phyloP scores from a whole-genome alignment of 2,113 vertebrate species.

The Lethenteron reissneri region DNA sequence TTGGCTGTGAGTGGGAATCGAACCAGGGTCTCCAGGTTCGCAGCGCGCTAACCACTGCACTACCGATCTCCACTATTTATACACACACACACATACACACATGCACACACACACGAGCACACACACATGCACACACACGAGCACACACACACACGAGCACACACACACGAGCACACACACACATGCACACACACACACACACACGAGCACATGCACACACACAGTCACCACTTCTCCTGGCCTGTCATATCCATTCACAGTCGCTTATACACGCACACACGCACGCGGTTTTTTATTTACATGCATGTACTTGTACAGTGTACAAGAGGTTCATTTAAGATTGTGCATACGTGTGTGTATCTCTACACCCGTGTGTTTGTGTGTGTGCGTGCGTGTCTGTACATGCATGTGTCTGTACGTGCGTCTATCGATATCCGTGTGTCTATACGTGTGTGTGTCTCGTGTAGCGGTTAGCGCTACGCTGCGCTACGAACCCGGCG shows the following conservation, averaged over 20 bases:
- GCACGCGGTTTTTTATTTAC: background rate
- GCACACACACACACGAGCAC: background rate
- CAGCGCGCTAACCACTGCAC: too few relatives aligned
- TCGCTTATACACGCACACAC: background rate
- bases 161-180: background rate
- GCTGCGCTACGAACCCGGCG: too few relatives aligned
- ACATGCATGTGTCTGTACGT: too few relatives aligned
- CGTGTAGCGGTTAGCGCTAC: too few relatives aligned
- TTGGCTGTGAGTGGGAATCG: too few relatives aligned
- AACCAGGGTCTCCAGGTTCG: too few relatives aligned
- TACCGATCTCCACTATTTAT: background rate
- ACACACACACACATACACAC: background rate
- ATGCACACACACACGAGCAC: background rate
- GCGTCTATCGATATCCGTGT: too few relatives aligned
- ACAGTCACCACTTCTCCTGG: background rate
- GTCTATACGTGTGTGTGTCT: too few relatives aligned
- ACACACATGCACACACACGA: background rate
- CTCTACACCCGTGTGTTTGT: background rate
- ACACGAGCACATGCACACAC: background rate
- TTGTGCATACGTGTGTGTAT: background rate
- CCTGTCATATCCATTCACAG: background rate
- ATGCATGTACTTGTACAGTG: background rate
- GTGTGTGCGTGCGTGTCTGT: background rate
- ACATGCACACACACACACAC: background rate
- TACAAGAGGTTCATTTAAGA: background rate